phyloP scores from a whole-genome alignment of 2,888 invertebrate genomes.

The Pandemis cinnamomeana region DNA sequence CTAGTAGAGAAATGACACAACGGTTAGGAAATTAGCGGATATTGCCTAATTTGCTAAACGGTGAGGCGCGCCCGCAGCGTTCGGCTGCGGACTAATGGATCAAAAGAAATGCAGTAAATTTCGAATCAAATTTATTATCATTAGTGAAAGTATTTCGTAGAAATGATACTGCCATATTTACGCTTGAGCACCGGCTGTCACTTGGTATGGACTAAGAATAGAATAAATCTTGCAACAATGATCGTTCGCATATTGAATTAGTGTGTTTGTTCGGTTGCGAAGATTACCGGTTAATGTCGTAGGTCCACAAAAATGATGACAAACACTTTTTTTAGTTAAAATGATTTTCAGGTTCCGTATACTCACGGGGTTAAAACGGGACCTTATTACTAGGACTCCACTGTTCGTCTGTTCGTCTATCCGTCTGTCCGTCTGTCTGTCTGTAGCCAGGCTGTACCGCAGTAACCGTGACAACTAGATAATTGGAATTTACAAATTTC shows the following conservation, averaged over 20 bases:
- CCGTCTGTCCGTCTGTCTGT: no score
- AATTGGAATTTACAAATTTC: no score
- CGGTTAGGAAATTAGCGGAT: conserved; percentile 27
- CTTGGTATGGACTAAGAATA: not conserved
- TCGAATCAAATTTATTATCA: conserved; percentile 16
- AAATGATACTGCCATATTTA: conserved; percentile 10
- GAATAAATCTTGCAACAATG: not conserved
- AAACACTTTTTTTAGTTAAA: not conserved
- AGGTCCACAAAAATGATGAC: not conserved
- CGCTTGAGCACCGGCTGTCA: not conserved
- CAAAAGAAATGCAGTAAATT: conserved; percentile 31
- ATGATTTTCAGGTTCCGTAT: no score
- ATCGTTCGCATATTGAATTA: not conserved
- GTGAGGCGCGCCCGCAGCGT: not conserved
- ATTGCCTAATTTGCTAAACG: conserved; percentile 29
- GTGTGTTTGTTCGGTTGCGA: not conserved
- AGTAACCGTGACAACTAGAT: no score
- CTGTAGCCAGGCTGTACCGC: no score
- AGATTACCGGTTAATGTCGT: not conserved
- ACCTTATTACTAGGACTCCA: no score
- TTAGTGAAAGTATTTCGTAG: conserved; percentile 12
- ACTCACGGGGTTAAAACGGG: no score
- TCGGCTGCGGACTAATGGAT: conserved; percentile 17
- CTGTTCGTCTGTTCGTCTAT: no score
- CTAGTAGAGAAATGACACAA: conserved; percentile 19